Conservation (phyloP, 2,797 vertebrate genomes). For the Champsocephalus gunnari region DNA sequence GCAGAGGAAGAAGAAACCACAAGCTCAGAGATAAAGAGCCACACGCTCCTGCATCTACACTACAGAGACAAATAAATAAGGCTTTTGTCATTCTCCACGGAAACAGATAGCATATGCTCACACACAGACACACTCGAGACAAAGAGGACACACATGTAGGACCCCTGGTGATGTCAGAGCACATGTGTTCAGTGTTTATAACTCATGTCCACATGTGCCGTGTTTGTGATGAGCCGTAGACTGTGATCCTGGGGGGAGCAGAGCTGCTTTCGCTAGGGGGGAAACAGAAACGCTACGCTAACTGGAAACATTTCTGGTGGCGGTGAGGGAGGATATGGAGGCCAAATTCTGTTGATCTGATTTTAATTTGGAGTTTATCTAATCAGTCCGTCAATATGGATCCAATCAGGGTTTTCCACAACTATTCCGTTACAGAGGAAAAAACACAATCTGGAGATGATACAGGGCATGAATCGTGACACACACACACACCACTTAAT, state of each 20-base stretch:
- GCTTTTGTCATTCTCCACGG: constrained; percentile 33
- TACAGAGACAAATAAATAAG: constrained; percentile 30
- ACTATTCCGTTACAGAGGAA: constrained; percentile 70
- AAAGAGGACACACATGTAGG: constrained; percentile 70
- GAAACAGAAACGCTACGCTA: constrained; percentile 30
- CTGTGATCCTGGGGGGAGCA: constrained; percentile 63
- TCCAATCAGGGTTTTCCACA: constrained; percentile 75
- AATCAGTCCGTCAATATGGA: constrained; percentile 79
- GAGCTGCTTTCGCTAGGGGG: constrained; percentile 49
- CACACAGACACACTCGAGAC: constrained; percentile 38
- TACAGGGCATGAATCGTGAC: constrained; percentile 52
- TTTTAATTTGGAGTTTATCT: constrained; percentile 82
- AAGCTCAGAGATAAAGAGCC: constrained; percentile 49
- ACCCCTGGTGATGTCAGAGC: constrained; percentile 69
- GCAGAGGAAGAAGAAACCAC: constrained; percentile 60
- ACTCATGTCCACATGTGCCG: constrained; percentile 68
- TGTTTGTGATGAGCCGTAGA: constrained; percentile 66
- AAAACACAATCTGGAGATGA: constrained; percentile 78
- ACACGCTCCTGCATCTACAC: constrained; percentile 18
- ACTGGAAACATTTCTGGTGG: constrained; percentile 73
- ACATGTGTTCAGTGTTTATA: constrained; percentile 77
- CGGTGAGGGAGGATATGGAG: constrained; percentile 63
- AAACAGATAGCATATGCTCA: constrained; percentile 31
- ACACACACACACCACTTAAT: constrained; percentile 37
- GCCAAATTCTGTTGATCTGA: constrained; percentile 76